phyloP scores from a whole-genome alignment of 2,113 vertebrate species.

The Panthera tigris region DNA sequence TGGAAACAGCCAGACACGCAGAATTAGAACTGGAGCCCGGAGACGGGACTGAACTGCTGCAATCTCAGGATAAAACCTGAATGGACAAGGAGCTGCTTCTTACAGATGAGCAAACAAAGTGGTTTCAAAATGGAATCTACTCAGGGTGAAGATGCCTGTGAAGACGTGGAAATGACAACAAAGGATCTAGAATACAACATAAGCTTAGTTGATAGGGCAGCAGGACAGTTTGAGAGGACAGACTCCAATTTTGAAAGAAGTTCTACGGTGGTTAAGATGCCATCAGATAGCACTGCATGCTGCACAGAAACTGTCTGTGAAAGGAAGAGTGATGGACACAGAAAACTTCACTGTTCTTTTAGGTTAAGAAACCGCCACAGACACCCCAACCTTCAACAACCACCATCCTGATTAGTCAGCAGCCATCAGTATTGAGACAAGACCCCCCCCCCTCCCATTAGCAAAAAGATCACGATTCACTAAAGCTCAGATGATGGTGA shows the following conservation, averaged over 20 bases:
- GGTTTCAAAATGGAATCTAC: neutral
- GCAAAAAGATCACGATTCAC: neutral
- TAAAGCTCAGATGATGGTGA: neutral
- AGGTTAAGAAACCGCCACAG: neutral
- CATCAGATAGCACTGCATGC: neutral
- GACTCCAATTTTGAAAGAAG: neutral
- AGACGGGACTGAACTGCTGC: neutral
- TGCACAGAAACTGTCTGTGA: neutral
- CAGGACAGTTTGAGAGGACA: neutral
- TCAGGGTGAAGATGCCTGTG: neutral
- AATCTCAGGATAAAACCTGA: neutral
- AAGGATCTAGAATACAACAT: neutral
- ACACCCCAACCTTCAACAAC: neutral
- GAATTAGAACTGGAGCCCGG: neutral
- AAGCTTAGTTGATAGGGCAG: neutral
- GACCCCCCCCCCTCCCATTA: neutral
- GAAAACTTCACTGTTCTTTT: neutral
- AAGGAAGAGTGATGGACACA: neutral
- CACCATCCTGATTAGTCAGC: neutral
- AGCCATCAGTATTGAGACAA: neutral
- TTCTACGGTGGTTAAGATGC: neutral
- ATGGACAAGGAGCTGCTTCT: neutral
- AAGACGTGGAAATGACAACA: neutral
- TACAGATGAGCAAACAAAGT: neutral
- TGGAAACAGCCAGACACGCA: neutral